These are phyloP conservation scores for Sphaerodactylus townsendi DNA, from an alignment of 2,113 vertebrate species.

Conservation along the genomic window DNA sequence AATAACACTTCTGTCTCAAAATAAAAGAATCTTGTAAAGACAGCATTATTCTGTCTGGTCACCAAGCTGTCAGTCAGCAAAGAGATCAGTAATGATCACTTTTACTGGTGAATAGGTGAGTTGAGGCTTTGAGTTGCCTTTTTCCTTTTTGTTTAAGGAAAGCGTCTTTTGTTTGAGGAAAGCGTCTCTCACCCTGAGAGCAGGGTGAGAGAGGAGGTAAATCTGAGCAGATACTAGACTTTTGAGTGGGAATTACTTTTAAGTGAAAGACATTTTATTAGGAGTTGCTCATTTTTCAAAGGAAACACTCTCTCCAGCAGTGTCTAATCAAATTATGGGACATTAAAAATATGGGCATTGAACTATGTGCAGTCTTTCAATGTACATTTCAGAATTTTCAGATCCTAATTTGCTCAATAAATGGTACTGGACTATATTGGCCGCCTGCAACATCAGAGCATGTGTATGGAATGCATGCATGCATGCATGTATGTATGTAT, in stretches of 20 bases:
- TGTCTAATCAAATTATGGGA: too few relatives aligned
- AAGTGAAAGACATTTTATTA: not conserved
- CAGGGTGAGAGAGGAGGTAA: not conserved
- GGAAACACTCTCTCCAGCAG: not conserved
- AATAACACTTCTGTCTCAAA: not conserved
- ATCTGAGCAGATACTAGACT: not conserved
- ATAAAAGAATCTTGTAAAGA: not conserved
- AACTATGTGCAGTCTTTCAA: too few relatives aligned
- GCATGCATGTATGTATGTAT: too few relatives aligned
- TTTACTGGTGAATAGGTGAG: not conserved
- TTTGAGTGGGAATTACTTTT: not conserved
- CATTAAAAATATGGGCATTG: too few relatives aligned
- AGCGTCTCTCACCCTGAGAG: not conserved
- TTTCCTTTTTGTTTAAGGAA: not conserved
- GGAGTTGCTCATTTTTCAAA: not conserved
- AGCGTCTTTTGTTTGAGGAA: not conserved
- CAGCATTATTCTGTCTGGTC: not conserved
- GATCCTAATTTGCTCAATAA: too few relatives aligned
- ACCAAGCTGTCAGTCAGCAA: not conserved
- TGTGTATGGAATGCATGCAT: too few relatives aligned
- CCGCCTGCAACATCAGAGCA: too few relatives aligned
- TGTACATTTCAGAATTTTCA: too few relatives aligned
- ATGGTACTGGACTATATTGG: too few relatives aligned
- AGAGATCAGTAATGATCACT: not conserved
- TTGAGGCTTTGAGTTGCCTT: not conserved